These are phyloP conservation scores for Heliconius erato DNA, from an alignment of 2,888 invertebrate genomes.

Conservation along the genomic window DNA sequence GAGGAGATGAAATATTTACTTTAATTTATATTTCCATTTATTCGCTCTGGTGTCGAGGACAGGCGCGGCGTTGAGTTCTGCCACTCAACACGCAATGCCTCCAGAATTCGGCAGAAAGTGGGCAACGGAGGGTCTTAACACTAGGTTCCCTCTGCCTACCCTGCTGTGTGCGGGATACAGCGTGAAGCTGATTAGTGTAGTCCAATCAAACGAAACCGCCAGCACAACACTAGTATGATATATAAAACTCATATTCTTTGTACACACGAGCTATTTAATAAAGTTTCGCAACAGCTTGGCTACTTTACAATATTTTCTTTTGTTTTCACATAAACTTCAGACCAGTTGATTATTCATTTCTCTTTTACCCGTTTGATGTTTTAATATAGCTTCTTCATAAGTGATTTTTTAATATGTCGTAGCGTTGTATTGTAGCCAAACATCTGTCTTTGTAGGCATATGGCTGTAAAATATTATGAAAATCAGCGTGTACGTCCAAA, in stretches of 20 bases:
- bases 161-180: too few species aligned
- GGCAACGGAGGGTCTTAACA: too few species aligned
- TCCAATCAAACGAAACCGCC: background rate
- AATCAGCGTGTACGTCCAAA: too few species aligned
- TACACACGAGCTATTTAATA: background rate
- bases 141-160: too few species aligned
- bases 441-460: background rate
- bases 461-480: background rate
- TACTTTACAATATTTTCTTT: constrained; percentile 13
- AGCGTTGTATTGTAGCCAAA: background rate
- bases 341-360: constrained; percentile 22
- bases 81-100: too few species aligned
- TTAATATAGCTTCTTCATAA: constrained; percentile 26
- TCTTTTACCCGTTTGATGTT: constrained; percentile 22
- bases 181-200: too few species aligned
- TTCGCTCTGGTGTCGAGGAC: too few species aligned
- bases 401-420: background rate
- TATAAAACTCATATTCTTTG: background rate
- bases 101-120: too few species aligned
- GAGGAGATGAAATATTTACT: too few species aligned
- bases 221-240: background rate
- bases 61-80: too few species aligned
- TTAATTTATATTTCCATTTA: too few species aligned
- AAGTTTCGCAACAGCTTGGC: constrained; percentile 5
- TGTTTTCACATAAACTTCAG: constrained; percentile 8